Conservation (phyloP, 2,888 invertebrate species). For the Incurvaria masculella region DNA sequence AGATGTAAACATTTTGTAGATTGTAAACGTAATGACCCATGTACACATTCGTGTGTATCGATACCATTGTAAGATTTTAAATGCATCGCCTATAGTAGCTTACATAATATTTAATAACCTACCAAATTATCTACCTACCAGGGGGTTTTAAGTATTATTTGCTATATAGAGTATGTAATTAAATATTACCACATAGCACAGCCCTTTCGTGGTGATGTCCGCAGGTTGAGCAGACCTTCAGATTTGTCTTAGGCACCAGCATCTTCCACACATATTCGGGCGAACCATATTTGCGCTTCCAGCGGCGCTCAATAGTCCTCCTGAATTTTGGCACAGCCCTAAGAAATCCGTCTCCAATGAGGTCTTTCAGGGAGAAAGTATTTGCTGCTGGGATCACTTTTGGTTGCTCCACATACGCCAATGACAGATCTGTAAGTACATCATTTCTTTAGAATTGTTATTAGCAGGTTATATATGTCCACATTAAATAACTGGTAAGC, state of each 20-base stretch:
- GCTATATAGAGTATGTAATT: background rate
- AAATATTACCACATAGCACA: slow-evolving; percentile 73
- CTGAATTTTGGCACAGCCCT: slow-evolving; percentile 81
- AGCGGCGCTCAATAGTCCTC: slow-evolving; percentile 70
- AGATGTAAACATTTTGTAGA: no score
- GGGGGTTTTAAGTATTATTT: slow-evolving; percentile 1
- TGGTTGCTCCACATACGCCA: slow-evolving; percentile 30
- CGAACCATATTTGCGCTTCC: slow-evolving; percentile 68
- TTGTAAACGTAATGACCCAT: no score
- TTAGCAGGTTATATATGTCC: no score
- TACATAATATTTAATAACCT: no score
- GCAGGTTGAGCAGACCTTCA: slow-evolving; percentile 76
- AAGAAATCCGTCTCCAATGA: slow-evolving; percentile 71
- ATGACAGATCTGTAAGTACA: slow-evolving; percentile 35
- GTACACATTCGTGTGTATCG: no score
- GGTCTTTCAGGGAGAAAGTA: slow-evolving; percentile 57
- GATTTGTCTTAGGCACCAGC: slow-evolving; percentile 66
- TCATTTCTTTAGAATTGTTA: no score
- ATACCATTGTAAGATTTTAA: no score
- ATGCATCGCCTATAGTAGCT: no score
- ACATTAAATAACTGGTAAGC: no score
- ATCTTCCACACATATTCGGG: slow-evolving; percentile 68
- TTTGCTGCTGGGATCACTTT: slow-evolving; percentile 19
- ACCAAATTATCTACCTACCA: no score
- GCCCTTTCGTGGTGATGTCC: slow-evolving; percentile 80